Base-by-base conservation (phyloP, 2,113 vertebrate species). In the Tapirus terrestris region DNA sequence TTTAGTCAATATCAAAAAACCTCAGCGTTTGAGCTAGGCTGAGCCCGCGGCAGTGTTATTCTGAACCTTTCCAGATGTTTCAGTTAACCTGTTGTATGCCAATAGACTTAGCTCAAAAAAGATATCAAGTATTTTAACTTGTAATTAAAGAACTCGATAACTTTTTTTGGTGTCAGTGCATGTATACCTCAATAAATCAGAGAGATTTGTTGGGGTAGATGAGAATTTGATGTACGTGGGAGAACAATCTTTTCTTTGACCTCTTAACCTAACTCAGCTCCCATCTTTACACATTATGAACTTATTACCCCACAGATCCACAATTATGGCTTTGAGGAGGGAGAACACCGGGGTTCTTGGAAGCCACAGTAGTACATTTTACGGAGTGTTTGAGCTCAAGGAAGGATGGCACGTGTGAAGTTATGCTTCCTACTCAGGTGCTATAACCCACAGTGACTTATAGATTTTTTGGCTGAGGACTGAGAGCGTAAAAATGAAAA, bases 1-100 rank as follows among this genome's bases (percentile, higher is more conserved):
- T 97, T 98, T 92, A 92, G 73, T 97, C 96, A 97, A 86, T 88
- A 91, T 63, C 31, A 89, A 83, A 91, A 92, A 70, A 2, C 43
- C 77, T 91, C 73, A 96, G 92, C 4, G 2, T 51, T 91, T 80
- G 93, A 94, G 45, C 91, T 84, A 95, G 88, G 43, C 2, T 60
- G 65, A 96, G 16, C 7, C 51, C 45, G 86, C 45, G 86, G 82
- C 27, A 90, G 27, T 31, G 25, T 96, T 97, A 91, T 72, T 94
- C 84, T 89, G 89, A 95, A 97, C 25, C 1, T n/a, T 95, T 36
- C 27, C 31, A 75, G 92, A 39, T 13, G 8, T 6, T 68, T 48
- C 27, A 53, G 13, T 94, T 96, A 96, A 80, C 89, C 31, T 56
- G 36, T 68, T 25, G 17, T 60, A 53, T 31, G 8, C 67, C 67